Conservation (phyloP, 1,140 invertebrate species). For the Ooceraea biroi region DNA sequence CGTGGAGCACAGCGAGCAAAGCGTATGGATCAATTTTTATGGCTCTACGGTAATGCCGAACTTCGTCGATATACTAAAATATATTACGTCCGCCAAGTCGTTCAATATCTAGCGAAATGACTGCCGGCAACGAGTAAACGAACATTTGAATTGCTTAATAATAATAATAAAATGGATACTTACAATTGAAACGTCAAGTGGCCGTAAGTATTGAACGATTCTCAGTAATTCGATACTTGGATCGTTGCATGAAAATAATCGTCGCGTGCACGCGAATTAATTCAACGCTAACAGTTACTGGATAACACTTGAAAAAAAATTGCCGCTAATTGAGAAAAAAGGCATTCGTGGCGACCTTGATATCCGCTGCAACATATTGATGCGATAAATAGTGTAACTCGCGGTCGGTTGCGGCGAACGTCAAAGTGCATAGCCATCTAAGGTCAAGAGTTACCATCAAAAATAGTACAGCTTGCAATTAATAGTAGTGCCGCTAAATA, state of each 20-base stretch:
- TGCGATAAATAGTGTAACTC: slow-evolving; percentile 36
- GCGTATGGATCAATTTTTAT: slow-evolving; percentile 14
- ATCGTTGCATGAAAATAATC: neutral
- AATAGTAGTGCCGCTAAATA: slow-evolving; percentile 42
- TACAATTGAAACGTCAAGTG: too few species aligned
- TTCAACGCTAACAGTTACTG: neutral
- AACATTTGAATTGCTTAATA: neutral
- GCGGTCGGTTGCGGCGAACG: neutral
- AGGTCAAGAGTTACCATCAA: slow-evolving; percentile 28
- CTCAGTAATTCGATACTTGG: neutral
- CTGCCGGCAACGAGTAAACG: neutral
- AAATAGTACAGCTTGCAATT: slow-evolving; percentile 49
- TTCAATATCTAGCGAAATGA: neutral
- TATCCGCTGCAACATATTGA: slow-evolving; percentile 4
- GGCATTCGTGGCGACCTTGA: neutral
- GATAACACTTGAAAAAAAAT: neutral
- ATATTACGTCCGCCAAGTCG: neutral
- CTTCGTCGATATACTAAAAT: neutral
- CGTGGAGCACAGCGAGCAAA: neutral
- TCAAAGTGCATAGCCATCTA: slow-evolving; percentile 12
- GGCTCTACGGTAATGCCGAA: neutral
- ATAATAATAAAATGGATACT: neutral
- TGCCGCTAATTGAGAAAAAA: neutral
- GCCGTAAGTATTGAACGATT: too few species aligned
- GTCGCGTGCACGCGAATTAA: neutral